Percentiles rank a stretch among this genome's conserved stretches.
phyloP scores from a whole-genome alignment of 2,888 invertebrate genomes.

The Patella depressa region DNA sequence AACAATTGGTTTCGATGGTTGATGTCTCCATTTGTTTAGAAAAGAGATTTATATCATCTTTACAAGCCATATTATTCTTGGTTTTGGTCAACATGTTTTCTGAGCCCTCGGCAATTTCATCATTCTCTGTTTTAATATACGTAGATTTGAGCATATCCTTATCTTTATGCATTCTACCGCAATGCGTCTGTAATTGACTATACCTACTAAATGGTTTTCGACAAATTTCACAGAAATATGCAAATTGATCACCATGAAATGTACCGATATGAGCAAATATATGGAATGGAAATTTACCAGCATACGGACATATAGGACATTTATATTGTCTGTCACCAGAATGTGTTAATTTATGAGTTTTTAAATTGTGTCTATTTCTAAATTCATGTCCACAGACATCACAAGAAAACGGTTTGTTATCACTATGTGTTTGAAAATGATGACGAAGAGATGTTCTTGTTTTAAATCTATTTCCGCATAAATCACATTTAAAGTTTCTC shows the following conservation, averaged over 20 bases:
- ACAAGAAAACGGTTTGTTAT: slow-evolving; percentile 49
- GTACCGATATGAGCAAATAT: slow-evolving; percentile 54
- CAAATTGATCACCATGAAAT: slow-evolving; percentile 47
- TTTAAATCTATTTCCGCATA: slow-evolving; percentile 50
- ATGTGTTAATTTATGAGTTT: slow-evolving; percentile 49
- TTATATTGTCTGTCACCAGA: slow-evolving; percentile 41
- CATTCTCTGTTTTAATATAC: slow-evolving; percentile 23
- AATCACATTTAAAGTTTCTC: slow-evolving; percentile 47
- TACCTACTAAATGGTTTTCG: slow-evolving; percentile 53
- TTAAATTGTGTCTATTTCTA: slow-evolving; percentile 39
- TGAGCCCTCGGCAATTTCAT: background rate
- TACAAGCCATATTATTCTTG: background rate
- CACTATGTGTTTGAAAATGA: slow-evolving; percentile 46
- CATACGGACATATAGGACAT: slow-evolving; percentile 57
- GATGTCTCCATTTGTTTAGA: background rate
- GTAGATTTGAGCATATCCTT: slow-evolving; percentile 14
- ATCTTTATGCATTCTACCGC: slow-evolving; percentile 43
- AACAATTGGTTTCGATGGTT: background rate
- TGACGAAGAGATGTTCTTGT: slow-evolving; percentile 39
- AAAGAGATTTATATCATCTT: background rate
- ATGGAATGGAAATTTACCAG: slow-evolving; percentile 42
- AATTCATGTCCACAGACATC: slow-evolving; percentile 44
- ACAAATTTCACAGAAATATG: slow-evolving; percentile 56
- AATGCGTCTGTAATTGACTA: slow-evolving; percentile 46
- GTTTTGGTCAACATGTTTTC: background rate